A percentile compares a stretch with the other conserved stretches of the same genome.
Conservation (phyloP, 2,113 vertebrate species). For the Noturus placidus region DNA sequence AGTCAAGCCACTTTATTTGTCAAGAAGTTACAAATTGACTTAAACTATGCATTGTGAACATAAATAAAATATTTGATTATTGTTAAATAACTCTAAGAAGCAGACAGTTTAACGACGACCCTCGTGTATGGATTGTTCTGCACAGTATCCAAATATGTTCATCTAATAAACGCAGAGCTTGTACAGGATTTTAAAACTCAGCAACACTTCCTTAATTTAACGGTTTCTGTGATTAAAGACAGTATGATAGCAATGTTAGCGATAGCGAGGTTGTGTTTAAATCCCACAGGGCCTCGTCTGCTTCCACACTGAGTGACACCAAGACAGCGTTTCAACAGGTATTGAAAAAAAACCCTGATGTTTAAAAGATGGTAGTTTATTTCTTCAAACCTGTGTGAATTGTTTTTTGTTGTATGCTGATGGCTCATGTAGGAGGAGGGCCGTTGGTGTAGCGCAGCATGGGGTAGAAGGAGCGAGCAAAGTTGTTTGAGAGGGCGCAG, state of each 20-base stretch:
- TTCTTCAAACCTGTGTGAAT: too few species aligned
- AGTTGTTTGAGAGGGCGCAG: conserved; percentile 84
- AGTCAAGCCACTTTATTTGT: conserved; percentile 28
- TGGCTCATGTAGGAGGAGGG: conserved; percentile 76
- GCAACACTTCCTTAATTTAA: too few species aligned
- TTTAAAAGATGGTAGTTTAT: too few species aligned
- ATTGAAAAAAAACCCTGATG: background rate
- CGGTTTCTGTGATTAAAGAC: background rate
- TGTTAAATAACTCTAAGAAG: conserved; percentile 6
- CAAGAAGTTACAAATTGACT: background rate
- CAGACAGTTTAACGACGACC: background rate
- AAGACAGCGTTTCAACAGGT: background rate
- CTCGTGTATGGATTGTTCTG: background rate
- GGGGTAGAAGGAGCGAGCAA: conserved; percentile 80
- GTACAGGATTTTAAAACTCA: background rate
- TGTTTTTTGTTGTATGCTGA: background rate
- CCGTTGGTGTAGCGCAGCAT: conserved; percentile 85
- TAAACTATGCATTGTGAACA: conserved; percentile 16
- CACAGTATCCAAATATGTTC: background rate
- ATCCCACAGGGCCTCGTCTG: background rate
- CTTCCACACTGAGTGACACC: background rate
- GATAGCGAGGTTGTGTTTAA: background rate
- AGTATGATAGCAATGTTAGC: background rate
- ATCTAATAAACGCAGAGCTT: background rate
- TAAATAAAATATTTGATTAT: conserved; percentile 38